Base-by-base conservation (phyloP, 1,140 invertebrate species). In the Drosophila mayri region DNA sequence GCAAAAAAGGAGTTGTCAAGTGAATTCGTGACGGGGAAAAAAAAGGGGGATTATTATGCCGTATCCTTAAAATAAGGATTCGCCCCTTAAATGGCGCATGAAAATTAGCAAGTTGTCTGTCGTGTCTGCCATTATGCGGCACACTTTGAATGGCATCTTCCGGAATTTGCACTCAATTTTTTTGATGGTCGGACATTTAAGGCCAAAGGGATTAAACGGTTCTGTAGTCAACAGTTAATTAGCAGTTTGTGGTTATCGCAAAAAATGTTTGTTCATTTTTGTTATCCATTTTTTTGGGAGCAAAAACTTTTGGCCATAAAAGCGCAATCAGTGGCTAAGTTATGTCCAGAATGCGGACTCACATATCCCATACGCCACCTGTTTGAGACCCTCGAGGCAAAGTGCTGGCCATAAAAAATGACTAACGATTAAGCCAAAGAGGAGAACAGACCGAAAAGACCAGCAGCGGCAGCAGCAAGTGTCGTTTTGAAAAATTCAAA, bases 401-500 rank as follows among this genome's bases (percentile, higher is more conserved):
- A 65, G 57, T 38, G 66, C 67, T 70, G 67, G 50, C 74, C 74
- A 77, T 77, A 75, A 55, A 86, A 68, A 66, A 86, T 66, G 62
- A 67, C 61, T 77, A 74, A 70, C 67, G 75, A 75, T 75, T 75
- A 76, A 67, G 67, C 70, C 54, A 38, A 41, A 71, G 49, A 49
- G 47, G 25, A 67, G 37, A 16, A 22, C 52, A 55, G 43, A 57
- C 25, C 41, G 9, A 55, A 55, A 60, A 66, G 43, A 62, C 66
- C 61, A 41, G 35, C 46, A 10, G 41, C n/a, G 16, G 46, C 22
- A 25, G 10, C 55, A 50, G 72, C 76, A 76, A 88, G 84, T 88
- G 84, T 88, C 84, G 85, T 80, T 88, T 81, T 88, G 85, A 88
- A 90, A 92, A 84, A 90, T 83, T 90, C 90, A 92, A 92, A 92